These are phyloP conservation scores for Bibio marci DNA, from an alignment of 2,888 invertebrate species.

Conservation along the genomic window DNA sequence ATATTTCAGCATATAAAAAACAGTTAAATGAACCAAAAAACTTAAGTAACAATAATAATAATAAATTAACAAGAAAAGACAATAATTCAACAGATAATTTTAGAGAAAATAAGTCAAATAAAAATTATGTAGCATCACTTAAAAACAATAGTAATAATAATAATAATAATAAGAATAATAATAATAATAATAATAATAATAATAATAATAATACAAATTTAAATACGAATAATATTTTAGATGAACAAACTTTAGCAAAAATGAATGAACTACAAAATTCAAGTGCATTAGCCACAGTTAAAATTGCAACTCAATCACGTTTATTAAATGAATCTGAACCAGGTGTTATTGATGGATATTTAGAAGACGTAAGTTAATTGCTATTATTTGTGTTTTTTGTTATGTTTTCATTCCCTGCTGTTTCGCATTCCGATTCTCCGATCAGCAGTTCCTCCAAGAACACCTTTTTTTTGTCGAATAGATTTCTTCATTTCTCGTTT, in stretches of 20 bases:
- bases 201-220: not conserved
- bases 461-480: too few relatives aligned
- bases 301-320: slow-evolving; percentile 15
- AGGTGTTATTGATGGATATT: slow-evolving; percentile 28
- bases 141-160: not conserved
- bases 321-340: slow-evolving; percentile 12
- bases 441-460: too few relatives aligned
- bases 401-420: not conserved
- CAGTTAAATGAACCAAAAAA: slow-evolving; percentile 1
- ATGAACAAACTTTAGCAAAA: slow-evolving; percentile 6
- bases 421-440: not conserved
- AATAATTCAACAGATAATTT: too few relatives aligned
- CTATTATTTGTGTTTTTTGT: not conserved
- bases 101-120: not conserved
- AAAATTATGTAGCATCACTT: not conserved
- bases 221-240: too few relatives aligned
- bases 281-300: slow-evolving; percentile 19
- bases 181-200: not conserved
- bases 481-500: too few relatives aligned
- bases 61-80: too few relatives aligned
- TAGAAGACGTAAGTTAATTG: slow-evolving; percentile 22
- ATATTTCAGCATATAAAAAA: slow-evolving; percentile 13
- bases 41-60: slow-evolving; percentile 1
- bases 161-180: not conserved
- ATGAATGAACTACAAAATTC: slow-evolving; percentile 18